A percentile compares a stretch with the other conserved stretches of the same genome.
Conservation (phyloP, 2,113 vertebrate genomes). For the Scytalopus superciliaris region DNA sequence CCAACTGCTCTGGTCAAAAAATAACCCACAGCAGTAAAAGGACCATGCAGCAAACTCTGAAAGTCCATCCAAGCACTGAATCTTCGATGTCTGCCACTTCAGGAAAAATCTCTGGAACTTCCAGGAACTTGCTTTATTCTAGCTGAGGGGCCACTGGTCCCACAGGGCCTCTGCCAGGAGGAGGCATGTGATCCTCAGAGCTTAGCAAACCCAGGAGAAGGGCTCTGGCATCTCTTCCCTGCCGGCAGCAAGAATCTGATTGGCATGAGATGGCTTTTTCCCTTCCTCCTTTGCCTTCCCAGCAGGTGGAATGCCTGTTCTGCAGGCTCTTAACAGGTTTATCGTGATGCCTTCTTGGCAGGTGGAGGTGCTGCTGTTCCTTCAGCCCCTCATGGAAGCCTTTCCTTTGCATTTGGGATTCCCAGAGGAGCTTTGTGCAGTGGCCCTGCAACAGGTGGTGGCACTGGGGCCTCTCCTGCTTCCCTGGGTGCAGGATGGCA, state of each 20-base stretch:
- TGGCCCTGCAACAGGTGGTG: not conserved
- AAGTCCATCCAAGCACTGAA: not conserved
- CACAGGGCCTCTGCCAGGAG: conserved; percentile 7
- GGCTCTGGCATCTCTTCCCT: conserved; percentile 11
- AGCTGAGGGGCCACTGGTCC: not conserved
- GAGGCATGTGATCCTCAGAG: not conserved
- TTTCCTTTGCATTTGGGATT: not conserved
- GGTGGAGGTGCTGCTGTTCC: conserved; percentile 19
- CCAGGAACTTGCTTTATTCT: not conserved
- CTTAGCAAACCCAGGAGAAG: not conserved
- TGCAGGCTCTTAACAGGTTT: conserved; percentile 49
- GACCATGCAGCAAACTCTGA: not conserved
- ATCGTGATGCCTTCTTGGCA: conserved; percentile 38
- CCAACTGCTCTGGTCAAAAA: not conserved
- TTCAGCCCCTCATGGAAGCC: not conserved
- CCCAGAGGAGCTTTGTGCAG: not conserved
- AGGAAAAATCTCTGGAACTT: not conserved
- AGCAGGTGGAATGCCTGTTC: conserved; percentile 59
- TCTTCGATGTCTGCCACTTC: not conserved
- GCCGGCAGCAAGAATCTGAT: conserved; percentile 26
- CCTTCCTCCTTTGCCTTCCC: not conserved
- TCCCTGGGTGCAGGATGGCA: not conserved
- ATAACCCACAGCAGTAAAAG: not conserved
- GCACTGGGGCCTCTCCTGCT: not conserved
- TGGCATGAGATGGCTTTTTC: conserved; percentile 5